Evolutionary conservation across 2,888 invertebrate species (phyloP), one percentile per base, ranked within the genome.

Genomic region (Tipula vernalis): DNA sequence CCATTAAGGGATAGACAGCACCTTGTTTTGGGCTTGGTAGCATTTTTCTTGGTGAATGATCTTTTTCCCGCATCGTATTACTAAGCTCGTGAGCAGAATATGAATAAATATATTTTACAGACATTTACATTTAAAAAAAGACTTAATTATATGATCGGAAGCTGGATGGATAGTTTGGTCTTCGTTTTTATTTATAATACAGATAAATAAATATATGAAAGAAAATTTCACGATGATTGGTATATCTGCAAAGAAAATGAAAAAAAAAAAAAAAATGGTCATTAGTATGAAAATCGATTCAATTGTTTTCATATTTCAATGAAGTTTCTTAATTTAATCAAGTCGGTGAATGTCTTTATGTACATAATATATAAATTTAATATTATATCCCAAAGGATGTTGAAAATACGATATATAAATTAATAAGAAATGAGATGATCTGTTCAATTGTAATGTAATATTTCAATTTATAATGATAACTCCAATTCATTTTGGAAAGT

Each of bases 21-120:
- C 95, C 95, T 91, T 95, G 95, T 91, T 95, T 95, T 87, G 95
- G 95, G 90, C 95, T 95, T 92, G 90, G 93, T 91, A 95, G 93
- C 95, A 96, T 96, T 93, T 97, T 97, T 92, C 96, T 94, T 91
- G 97, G 97, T 91, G 96, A 96, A 92, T 96, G 96, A 94, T 97
- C 96, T 93, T 97, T 97, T 93, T 97, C 97, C 93, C 97, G 94
- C 95, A 96, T 95, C 91, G 93, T 95, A 93, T 94, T 51, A 84
- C 71, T 85, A 83, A 85, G 85, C 85, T 85, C 85, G 85, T 85
- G 85, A 85, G 86, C 51, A 51, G 86, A 51, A 51, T 57, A 51
- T 42, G 51, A 57, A 86, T 86, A 57, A 39, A 86, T 42, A 57
- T 86, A 86, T 86, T 86, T 86, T 57, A 86, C 51, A 86, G 51